A percentile compares a stretch with the other conserved stretches of the same genome.
Evolutionary conservation across 2,113 vertebrate species (phyloP).

Genomic region (Steatornis caripensis): DNA sequence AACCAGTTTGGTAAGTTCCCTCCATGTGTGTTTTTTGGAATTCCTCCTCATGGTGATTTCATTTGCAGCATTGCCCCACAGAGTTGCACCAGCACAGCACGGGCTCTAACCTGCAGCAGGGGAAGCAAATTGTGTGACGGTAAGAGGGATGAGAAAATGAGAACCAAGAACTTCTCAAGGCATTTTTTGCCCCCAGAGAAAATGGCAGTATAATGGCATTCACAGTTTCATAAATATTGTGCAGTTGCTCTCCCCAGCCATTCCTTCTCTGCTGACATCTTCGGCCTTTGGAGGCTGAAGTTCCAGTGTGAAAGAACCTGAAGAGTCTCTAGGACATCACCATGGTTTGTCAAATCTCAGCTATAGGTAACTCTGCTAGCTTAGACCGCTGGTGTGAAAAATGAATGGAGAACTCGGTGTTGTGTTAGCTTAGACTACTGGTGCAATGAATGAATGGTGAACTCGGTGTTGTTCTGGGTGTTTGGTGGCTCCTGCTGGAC

Average conservation of each 20-base stretch:
- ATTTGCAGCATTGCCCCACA: not conserved
- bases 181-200: not conserved
- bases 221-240: not conserved
- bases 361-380: not conserved
- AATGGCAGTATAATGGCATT: not conserved
- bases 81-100: accelerated
- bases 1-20: not conserved
- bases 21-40: not conserved
- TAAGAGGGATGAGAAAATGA: not conserved
- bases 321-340: not conserved
- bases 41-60: not conserved
- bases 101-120: not conserved
- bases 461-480: not conserved
- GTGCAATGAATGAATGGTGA: not conserved
- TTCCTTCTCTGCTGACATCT: not conserved
- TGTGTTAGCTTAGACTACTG: not conserved
- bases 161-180: not conserved
- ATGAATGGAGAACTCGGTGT: not conserved
- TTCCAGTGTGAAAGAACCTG: not conserved
- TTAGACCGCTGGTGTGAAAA: not conserved
- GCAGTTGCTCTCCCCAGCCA: not conserved
- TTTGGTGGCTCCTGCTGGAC: conserved; percentile 15
- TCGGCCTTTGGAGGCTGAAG: not conserved
- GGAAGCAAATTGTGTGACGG: not conserved
- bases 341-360: not conserved